Conservation (phyloP, 2,113 vertebrate genomes). For the Myanophis thanlyinensis region DNA sequence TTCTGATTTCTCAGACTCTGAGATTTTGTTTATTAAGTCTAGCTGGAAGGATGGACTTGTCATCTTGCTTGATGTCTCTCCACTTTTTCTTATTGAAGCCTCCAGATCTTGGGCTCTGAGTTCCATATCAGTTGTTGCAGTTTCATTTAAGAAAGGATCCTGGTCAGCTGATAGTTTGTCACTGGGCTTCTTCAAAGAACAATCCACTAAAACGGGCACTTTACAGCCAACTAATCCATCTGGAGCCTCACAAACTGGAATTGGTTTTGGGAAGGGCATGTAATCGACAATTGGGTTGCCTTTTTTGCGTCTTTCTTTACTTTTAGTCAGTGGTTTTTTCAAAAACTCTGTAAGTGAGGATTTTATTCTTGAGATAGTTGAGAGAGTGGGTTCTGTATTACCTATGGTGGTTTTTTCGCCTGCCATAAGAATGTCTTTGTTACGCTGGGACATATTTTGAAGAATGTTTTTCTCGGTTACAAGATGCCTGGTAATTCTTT, state of each 20-base stretch:
- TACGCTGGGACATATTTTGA: neutral
- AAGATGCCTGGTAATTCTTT: neutral
- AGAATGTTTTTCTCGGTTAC: neutral
- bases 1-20: neutral
- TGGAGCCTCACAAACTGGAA: neutral
- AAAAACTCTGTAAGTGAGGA: neutral
- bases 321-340: neutral
- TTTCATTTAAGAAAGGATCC: neutral
- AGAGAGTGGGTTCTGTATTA: neutral
- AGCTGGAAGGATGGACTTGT: neutral
- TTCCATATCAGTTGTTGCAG: neutral
- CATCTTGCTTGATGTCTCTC: neutral
- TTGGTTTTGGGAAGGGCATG: constrained; percentile 31
- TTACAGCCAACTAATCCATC: neutral
- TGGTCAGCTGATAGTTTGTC: neutral
- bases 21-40: neutral
- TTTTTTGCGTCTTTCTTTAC: neutral
- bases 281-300: constrained; percentile 5
- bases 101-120: neutral
- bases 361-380: neutral
- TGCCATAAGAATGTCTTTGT: constrained; percentile 11
- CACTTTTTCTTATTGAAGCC: neutral
- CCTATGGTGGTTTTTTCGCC: constrained; percentile 16
- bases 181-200: neutral
- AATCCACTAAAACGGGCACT: neutral